phyloP scores from a whole-genome alignment of 1,140 invertebrate genomes.

The Drosophila bifasciata region DNA sequence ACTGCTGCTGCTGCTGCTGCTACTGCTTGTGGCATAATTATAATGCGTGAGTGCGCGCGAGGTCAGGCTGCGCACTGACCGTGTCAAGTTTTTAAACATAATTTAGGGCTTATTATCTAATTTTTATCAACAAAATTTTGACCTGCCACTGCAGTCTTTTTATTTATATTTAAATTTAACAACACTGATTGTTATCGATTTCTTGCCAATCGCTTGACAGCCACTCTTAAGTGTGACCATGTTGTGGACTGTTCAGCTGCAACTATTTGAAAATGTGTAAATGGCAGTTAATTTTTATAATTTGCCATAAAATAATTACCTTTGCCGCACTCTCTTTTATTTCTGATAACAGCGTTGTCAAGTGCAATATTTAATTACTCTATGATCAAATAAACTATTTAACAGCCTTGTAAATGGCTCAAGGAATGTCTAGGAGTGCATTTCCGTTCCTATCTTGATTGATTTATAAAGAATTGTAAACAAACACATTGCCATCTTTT shows the following conservation, averaged over 20 bases:
- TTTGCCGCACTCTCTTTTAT: too few relatives aligned
- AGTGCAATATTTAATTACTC: background rate
- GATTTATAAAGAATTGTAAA: background rate
- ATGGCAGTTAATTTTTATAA: too few relatives aligned
- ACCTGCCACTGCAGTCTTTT: constrained; percentile 1
- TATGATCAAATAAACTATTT: constrained; percentile 5
- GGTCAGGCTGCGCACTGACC: constrained; percentile 26
- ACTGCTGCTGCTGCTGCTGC: too few relatives aligned
- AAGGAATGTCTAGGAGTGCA: background rate
- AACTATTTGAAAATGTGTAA: too few relatives aligned
- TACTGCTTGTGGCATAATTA: constrained; percentile 13
- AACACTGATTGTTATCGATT: too few relatives aligned
- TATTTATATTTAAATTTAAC: too few relatives aligned
- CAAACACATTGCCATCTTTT: background rate
- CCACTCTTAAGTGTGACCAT: too few relatives aligned
- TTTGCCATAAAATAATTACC: too few relatives aligned
- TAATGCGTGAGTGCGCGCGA: constrained; percentile 10
- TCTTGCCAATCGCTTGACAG: too few relatives aligned
- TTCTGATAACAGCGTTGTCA: background rate
- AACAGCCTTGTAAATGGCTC: constrained; percentile 15
- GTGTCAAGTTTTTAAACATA: constrained; percentile 55
- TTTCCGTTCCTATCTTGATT: background rate
- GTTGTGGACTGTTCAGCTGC: too few relatives aligned
- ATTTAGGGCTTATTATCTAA: constrained; percentile 67
- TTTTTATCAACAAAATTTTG: constrained; percentile 55